These are phyloP conservation scores for Podotricha telesiphe DNA, from an alignment of 2,888 invertebrate genomes.

Conservation along the genomic window DNA sequence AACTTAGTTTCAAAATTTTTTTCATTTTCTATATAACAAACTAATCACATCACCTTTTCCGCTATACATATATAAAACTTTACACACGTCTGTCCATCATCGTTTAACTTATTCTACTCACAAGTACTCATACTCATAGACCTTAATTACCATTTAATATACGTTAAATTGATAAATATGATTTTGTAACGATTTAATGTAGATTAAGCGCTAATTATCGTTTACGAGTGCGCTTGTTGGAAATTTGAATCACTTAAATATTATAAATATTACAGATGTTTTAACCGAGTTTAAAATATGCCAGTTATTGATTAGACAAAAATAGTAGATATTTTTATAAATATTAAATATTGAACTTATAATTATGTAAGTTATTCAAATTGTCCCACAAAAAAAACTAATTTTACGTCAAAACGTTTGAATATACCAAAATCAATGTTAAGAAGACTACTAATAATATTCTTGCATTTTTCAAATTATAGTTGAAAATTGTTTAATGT, in stretches of 20 bases:
- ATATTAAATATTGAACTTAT: too few relatives aligned
- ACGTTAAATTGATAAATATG: not conserved
- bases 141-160: not conserved
- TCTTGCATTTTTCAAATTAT: constrained; percentile 10
- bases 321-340: too few relatives aligned
- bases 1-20: not conserved
- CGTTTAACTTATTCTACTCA: not conserved
- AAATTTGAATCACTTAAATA: not conserved
- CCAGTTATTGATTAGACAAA: too few relatives aligned
- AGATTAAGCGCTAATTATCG: not conserved
- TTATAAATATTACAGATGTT: too few relatives aligned
- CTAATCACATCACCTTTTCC: not conserved
- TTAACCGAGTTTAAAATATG: too few relatives aligned
- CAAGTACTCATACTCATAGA: not conserved
- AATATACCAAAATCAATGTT: not conserved
- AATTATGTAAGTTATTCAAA: not conserved
- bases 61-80: not conserved
- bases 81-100: not conserved
- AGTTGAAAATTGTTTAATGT: constrained; percentile 5
- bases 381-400: not conserved
- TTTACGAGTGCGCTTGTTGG: not conserved
- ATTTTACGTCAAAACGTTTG: not conserved
- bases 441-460: not conserved
- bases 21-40: not conserved
- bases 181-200: too few relatives aligned